Conservation (phyloP, 2,113 vertebrate species). For the Protobothrops flavoviridis region DNA sequence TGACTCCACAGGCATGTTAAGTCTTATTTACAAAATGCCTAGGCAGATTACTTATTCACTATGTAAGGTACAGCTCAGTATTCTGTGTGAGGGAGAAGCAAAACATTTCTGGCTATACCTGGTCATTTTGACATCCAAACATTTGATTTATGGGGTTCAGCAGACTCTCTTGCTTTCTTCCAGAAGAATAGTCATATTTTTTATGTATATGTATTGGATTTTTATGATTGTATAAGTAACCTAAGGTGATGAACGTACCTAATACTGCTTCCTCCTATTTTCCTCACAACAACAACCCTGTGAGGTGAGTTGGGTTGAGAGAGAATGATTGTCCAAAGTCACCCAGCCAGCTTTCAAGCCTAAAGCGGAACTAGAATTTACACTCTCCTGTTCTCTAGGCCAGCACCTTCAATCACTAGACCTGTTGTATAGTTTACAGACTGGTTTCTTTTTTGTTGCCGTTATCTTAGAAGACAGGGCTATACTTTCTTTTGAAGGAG, state of each 20-base stretch:
- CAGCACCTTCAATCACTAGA: background rate
- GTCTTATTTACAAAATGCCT: background rate
- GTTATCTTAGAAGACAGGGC: background rate
- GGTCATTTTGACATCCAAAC: background rate
- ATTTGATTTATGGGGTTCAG: background rate
- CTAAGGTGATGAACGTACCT: background rate
- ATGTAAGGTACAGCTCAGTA: background rate
- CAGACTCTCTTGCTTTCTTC: background rate
- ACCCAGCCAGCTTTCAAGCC: background rate
- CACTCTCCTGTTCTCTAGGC: background rate
- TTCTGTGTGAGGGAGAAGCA: background rate
- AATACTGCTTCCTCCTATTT: background rate
- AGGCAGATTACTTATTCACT: background rate
- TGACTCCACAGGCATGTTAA: background rate
- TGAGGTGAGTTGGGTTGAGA: background rate
- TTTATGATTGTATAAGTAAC: background rate
- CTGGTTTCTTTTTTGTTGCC: background rate
- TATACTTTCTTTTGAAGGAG: background rate
- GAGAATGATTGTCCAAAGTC: background rate
- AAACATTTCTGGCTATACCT: background rate
- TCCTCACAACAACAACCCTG: background rate
- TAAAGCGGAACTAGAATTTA: background rate
- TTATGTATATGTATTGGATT: background rate
- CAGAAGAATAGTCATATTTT: background rate
- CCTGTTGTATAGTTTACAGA: background rate